A percentile compares a stretch with the other conserved stretches of the same genome.
Evolutionary conservation across 2,797 vertebrate species (phyloP).

Genomic region (Prionace glauca): DNA sequence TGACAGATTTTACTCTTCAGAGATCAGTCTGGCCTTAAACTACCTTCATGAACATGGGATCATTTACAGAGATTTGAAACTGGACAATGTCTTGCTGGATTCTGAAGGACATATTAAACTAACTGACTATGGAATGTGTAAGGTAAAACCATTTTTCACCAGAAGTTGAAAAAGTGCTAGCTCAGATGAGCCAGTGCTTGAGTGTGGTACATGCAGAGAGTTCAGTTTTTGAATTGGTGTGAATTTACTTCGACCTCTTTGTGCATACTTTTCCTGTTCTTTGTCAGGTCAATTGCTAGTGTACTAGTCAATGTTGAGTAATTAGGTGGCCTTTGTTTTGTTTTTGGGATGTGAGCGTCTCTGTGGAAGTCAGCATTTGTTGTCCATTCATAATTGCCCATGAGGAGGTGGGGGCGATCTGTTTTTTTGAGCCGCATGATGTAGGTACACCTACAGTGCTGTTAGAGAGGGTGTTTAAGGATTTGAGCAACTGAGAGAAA

Average conservation of each 20-base stretch:
- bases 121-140: conserved; percentile 99
- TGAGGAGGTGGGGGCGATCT: not conserved
- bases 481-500: not conserved
- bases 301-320: not conserved
- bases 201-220: not conserved
- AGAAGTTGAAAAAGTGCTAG: not conserved
- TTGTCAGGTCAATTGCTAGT: not conserved
- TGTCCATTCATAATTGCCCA: not conserved
- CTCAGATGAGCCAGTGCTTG: not conserved
- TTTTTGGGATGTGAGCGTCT: not conserved
- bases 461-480: not conserved
- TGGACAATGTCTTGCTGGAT: conserved; percentile 96
- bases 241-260: not conserved
- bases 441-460: not conserved
- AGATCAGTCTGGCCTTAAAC: conserved; percentile 95
- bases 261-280: not conserved
- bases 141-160: conserved; percentile 61
- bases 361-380: not conserved
- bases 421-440: not conserved
- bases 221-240: not conserved
- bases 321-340: not conserved
- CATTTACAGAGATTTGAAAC: conserved; percentile 97
- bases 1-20: conserved; percentile 91
- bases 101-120: conserved; percentile 98
- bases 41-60: conserved; percentile 96